Evolutionary conservation across 1,140 invertebrate species (phyloP).

Genomic region (Rhizoglyphus robini): DNA sequence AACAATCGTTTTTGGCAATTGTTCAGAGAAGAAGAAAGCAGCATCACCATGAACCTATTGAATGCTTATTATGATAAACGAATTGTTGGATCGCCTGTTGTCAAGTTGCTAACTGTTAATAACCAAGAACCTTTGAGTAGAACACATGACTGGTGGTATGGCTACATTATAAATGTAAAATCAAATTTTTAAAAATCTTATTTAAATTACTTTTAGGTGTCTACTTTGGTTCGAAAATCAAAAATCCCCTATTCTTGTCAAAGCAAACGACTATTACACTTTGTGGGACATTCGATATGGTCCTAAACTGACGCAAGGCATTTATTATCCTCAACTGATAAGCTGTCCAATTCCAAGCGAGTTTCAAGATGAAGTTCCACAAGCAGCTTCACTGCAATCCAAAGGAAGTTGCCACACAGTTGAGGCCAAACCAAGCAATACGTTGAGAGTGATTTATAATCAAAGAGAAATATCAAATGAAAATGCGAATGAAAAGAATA

Average conservation of each 20-base stretch:
- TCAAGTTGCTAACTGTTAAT: conserved; percentile 75
- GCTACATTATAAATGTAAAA: too few species aligned
- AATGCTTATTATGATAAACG: conserved; percentile 73
- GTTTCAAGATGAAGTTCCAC: conserved; percentile 43
- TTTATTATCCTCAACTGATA: conserved; percentile 76
- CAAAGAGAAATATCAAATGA: too few species aligned
- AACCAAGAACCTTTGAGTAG: conserved; percentile 67
- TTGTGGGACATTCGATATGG: conserved; percentile 76
- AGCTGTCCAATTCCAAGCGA: conserved; percentile 59
- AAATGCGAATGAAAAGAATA: conserved; percentile 29
- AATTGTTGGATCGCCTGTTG: conserved; percentile 51
- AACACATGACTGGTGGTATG: conserved; percentile 37
- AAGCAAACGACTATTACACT: conserved; percentile 64
- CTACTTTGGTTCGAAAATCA: conserved; percentile 77
- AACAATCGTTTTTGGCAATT: too few species aligned
- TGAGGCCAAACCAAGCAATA: conserved; percentile 78
- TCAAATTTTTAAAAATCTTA: too few species aligned
- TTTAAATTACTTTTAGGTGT: too few species aligned
- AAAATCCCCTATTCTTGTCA: conserved; percentile 59
- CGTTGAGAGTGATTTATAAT: conserved; percentile 66
- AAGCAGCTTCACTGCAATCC: conserved; percentile 43
- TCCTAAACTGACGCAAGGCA: conserved; percentile 70
- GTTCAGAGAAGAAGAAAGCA: too few species aligned
- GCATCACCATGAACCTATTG: too few species aligned
- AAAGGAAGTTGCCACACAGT: conserved; percentile 44